phyloP scores from a whole-genome alignment of 2,888 invertebrate species.

The Euphydryas editha region DNA sequence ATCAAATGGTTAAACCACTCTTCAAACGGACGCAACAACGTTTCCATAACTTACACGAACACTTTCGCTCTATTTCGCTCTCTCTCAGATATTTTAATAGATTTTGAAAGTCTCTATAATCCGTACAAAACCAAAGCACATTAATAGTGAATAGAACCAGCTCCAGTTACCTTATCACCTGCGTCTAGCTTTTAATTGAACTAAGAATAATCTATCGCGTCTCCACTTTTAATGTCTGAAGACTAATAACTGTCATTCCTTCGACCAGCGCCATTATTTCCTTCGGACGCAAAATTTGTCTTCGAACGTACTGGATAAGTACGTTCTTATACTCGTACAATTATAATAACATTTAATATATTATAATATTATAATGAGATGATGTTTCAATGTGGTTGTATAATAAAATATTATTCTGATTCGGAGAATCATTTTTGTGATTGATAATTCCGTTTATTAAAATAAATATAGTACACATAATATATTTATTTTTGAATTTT shows the following conservation, averaged over 20 bases:
- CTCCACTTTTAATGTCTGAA: constrained; percentile 26
- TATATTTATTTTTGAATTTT: too few species aligned
- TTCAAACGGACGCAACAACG: too few species aligned
- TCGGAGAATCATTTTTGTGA: too few species aligned
- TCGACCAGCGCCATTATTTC: constrained; percentile 36
- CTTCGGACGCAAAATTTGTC: constrained; percentile 32
- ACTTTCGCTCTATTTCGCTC: too few species aligned
- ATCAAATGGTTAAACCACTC: too few species aligned
- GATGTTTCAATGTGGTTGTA: too few species aligned
- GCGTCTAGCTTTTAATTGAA: constrained; percentile 28
- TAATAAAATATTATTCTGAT: too few species aligned
- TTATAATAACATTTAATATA: background rate
- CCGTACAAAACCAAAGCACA: background rate
- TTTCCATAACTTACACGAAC: too few species aligned
- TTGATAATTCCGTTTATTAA: too few species aligned
- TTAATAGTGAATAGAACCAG: background rate
- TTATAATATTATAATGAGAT: too few species aligned
- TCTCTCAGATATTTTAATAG: too few species aligned
- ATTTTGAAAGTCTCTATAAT: background rate
- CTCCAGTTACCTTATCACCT: constrained; percentile 20
- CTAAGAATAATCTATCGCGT: constrained; percentile 24
- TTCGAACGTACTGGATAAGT: constrained; percentile 27
- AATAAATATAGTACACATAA: too few species aligned
- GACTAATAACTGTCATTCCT: constrained; percentile 36
- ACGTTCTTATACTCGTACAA: background rate